Evolutionary conservation across 2,888 invertebrate genomes (phyloP).

Genomic region (Cosmopolites sordidus): DNA sequence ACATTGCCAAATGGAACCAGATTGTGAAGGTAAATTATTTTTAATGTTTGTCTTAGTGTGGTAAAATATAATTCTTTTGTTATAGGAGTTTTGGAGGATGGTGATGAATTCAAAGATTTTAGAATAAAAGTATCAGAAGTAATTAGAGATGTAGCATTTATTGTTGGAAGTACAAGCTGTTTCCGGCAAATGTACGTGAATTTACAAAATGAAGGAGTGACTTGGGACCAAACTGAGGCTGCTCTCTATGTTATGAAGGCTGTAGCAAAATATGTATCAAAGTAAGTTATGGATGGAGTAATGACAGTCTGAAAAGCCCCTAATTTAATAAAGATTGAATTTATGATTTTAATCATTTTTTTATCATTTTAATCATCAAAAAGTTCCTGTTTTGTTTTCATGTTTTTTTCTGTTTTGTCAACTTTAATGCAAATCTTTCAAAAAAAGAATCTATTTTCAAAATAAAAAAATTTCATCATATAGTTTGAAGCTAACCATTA

Average conservation of each 20-base stretch:
- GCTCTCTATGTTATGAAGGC: constrained; percentile 93
- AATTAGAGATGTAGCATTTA: constrained; percentile 94
- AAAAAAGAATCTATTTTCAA: no score
- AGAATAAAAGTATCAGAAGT: constrained; percentile 85
- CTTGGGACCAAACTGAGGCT: constrained; percentile 93
- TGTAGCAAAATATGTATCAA: constrained; percentile 89
- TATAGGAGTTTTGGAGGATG: constrained; percentile 65
- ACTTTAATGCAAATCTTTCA: no score
- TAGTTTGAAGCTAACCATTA: no score
- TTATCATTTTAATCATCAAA: no score
- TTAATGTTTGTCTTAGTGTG: not conserved
- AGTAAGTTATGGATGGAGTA: no score
- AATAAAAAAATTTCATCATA: no score
- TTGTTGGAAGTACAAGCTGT: constrained; percentile 88
- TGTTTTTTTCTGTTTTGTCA: no score
- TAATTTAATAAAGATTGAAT: no score
- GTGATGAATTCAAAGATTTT: constrained; percentile 80
- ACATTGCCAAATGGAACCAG: constrained; percentile 95
- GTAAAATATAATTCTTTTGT: not conserved
- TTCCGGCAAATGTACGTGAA: constrained; percentile 86
- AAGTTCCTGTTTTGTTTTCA: no score
- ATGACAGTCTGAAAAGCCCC: no score
- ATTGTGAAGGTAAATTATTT: constrained; percentile 66
- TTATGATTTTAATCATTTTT: no score
- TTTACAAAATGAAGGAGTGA: constrained; percentile 65